Base-by-base conservation (phyloP, 2,888 invertebrate species). In the Himalopsyche anomala region DNA sequence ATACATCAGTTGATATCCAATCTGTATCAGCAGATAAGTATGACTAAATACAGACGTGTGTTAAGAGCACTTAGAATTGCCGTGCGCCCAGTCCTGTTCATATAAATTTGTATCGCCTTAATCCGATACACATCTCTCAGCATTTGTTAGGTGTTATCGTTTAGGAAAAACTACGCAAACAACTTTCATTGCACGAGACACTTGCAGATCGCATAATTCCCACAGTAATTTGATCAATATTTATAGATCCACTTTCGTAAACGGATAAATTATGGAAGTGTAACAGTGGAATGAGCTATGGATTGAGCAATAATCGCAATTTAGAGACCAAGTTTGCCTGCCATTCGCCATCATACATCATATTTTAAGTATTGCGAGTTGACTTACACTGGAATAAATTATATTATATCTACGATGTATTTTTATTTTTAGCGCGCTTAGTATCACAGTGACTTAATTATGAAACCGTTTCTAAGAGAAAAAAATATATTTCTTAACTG, bases 191-290 rank as follows among this genome's bases (percentile, higher is more conserved):
- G 17, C 36, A 54, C 56, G 42, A 38, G 80, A 51, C 85, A 45
- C 82, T 62, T 62, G 28, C 62, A 79, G 19, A 82, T 86, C 51
- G 79, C 45, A 12, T n/a, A 28, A 40, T 82, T 86, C 87, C 84
- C 87, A 87, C 86, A 87, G 84, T 69, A 82, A 84, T 82, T 84
- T 80, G 86, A 28, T 82, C 54, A 79, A 87, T 87, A 86, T 86
- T 86, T 86, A 86, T 85, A 62, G 74, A 28, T 28, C 82, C 62
- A 79, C 86, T 87, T 86, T 87, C 87, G 84, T 86, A 86, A 82
- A 62, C 56, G 83, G 82, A 85, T 87, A 85, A 85, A 55, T 85
- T 87, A 85, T 87, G 85, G 87, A 85, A 87, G 79, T 84, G 84
- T 87, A 85, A 62, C 85, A 79, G 79, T 38, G 74, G 79, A 79